Base-by-base conservation (phyloP, 2,888 invertebrate species). In the Polyommatus iphigenia region DNA sequence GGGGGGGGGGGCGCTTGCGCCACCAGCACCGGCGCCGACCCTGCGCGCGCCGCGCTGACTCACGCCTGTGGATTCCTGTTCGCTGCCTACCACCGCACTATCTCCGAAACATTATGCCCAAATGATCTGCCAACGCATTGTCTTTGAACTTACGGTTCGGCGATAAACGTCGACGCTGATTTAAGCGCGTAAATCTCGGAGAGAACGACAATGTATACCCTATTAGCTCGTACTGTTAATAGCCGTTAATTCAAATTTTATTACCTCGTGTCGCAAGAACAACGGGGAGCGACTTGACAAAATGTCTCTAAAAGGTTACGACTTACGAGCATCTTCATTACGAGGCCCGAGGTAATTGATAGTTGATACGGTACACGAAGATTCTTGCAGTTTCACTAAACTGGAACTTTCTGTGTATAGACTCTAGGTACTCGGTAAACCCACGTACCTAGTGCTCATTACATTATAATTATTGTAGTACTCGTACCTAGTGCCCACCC, bases 51-150 rank as follows among this genome's bases (percentile, higher is more conserved):
- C 84, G 83, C 87, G 83, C 87, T 93, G 93, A 93, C 90, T 93
- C 93, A 93, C 87, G 90, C 86, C 83, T 87, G 83, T 87, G 91
- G 91, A 92, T 90, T 92, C 90, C 87, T 87, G 91, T 86, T 87
- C 85, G 84, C 86, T 87, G 87, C 87, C 84, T 82, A 84, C 81
- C 82, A 85, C 85, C 84, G 86, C 86, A 89, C 87, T 89, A 89
- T 87, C 88, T 86, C 85, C 84, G 85, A 85, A 89, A 88, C 86
- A 89, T 89, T 91, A 90, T 91, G 88, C 89, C 89, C 90, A 92
- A 91, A 91, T 88, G 88, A 90, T 90, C 92, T 90, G 90, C 91
- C 90, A 91, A 91, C 91, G 91, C 92, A 91, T 91, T 92, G 91
- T 91, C 91, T 91, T 91, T 90, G 89, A 90, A 90, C 91, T 91